A percentile compares a stretch with the other conserved stretches of the same genome.
These are phyloP conservation scores for Turritopsis dohrnii DNA, from an alignment of 30 jellyfish, hydroid and myxozoan species.

Conservation along the genomic window DNA sequence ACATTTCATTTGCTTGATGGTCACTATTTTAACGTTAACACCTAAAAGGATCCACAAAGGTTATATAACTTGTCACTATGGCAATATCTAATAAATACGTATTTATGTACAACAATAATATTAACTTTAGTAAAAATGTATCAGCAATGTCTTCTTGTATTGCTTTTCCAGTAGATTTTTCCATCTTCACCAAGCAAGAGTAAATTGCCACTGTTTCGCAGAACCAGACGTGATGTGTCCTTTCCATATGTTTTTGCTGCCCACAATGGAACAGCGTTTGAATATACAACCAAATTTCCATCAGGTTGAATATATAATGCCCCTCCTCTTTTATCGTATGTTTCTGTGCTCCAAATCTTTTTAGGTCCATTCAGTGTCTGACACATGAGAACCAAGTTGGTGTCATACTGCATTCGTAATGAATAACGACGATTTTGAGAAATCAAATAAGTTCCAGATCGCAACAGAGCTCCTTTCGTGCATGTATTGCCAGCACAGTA, in stretches of 20 bases:
- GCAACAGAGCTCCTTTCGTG: neutral
- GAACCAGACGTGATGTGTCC: neutral
- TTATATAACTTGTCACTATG: no score
- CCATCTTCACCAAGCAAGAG: neutral
- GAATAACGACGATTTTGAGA: neutral
- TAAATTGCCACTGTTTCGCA: neutral
- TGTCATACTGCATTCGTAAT: neutral
- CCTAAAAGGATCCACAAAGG: no score
- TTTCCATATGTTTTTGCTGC: neutral
- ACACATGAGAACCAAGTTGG: neutral
- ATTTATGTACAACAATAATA: no score
- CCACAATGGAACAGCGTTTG: neutral
- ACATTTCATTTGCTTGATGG: no score
- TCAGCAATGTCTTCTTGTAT: neutral
- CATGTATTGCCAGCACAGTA: neutral
- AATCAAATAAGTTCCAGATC: neutral
- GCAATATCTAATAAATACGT: no score
- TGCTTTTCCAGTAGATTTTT: neutral
- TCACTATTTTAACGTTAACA: no score
- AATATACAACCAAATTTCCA: neutral
- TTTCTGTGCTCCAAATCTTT: neutral
- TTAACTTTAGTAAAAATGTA: no score
- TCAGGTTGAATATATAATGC: neutral
- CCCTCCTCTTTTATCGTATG: neutral
- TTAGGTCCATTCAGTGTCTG: neutral